Evolutionary conservation across 2,888 invertebrate genomes (phyloP).

Genomic region (Dermolepida albohirtum): DNA sequence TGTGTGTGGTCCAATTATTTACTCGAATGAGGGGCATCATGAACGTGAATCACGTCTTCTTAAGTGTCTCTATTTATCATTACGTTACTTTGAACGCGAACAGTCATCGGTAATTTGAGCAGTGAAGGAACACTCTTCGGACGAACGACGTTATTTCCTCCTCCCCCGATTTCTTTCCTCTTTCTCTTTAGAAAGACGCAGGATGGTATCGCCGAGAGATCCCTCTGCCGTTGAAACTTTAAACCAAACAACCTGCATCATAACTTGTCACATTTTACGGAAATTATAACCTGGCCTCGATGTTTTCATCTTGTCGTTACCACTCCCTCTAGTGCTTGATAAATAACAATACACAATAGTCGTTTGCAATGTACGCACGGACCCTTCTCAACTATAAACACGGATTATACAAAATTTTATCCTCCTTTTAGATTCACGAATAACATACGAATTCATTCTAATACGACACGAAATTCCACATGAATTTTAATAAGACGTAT

Average conservation of each 20-base stretch:
- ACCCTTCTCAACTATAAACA: no score
- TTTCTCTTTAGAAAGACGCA: not conserved
- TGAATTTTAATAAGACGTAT: no score
- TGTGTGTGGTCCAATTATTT: constrained; percentile 38
- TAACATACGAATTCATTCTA: no score
- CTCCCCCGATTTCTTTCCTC: not conserved
- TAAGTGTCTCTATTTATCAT: constrained; percentile 31
- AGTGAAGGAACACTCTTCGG: no score
- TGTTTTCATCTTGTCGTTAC: not conserved
- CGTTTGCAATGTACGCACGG: no score
- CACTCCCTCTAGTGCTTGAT: no score
- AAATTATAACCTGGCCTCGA: constrained; percentile 21
- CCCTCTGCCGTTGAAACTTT: not conserved
- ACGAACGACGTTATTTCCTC: not conserved
- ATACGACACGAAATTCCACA: no score
- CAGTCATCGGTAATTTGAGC: constrained; percentile 5
- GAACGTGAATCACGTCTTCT: not conserved
- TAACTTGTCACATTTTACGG: constrained; percentile 27
- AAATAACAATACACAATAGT: no score
- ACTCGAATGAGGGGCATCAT: constrained; percentile 28
- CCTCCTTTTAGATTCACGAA: no score
- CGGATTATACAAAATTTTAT: no score
- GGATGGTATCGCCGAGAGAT: not conserved
- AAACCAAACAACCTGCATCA: no score
- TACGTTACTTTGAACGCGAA: constrained; percentile 1